Conservation (phyloP, 2,113 vertebrate genomes). For the Eurypyga helias region DNA sequence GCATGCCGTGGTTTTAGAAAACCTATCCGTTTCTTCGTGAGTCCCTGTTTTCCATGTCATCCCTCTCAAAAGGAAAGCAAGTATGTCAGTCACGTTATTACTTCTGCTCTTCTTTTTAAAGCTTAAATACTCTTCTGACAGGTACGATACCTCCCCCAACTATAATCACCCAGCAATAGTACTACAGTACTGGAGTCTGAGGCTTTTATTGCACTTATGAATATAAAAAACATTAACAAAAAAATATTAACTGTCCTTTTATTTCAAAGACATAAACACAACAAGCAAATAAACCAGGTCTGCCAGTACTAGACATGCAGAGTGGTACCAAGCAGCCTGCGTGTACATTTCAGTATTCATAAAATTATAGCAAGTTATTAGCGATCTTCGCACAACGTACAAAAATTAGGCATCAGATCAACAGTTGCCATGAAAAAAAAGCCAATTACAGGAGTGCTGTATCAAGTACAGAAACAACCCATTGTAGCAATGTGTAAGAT, state of each 20-base stretch:
- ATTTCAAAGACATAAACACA: neutral
- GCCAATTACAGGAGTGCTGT: neutral
- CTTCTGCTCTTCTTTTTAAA: neutral
- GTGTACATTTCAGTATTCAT: neutral
- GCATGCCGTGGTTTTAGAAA: neutral
- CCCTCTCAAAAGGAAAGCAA: neutral
- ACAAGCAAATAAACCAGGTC: neutral
- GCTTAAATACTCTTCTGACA: neutral
- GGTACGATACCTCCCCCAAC: neutral
- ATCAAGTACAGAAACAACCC: neutral
- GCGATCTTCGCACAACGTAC: neutral
- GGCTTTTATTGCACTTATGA: neutral
- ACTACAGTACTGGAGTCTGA: neutral
- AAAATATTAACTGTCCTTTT: neutral
- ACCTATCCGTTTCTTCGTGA: neutral
- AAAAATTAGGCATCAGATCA: neutral
- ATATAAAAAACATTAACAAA: neutral
- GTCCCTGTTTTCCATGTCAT: neutral
- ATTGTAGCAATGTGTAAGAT: accelerated
- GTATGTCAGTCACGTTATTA: neutral
- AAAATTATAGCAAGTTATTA: neutral
- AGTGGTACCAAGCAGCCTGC: neutral
- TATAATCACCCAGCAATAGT: neutral
- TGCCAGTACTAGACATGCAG: neutral
- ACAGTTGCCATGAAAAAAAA: neutral